phyloP scores from a whole-genome alignment of 2,888 invertebrate genomes.

The Hirtodrosophila histrioides region DNA sequence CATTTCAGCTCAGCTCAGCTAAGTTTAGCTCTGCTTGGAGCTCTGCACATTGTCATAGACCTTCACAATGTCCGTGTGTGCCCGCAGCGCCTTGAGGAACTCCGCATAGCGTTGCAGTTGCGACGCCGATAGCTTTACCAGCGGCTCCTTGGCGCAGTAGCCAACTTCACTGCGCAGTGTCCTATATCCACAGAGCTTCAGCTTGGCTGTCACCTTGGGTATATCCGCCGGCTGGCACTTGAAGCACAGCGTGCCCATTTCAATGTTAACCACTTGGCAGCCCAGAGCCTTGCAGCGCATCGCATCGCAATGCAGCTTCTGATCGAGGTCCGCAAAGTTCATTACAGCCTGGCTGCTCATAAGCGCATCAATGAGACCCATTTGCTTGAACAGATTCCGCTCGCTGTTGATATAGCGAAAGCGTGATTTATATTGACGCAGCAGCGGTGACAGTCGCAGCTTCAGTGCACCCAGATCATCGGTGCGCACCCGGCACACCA shows the following conservation, averaged over 20 bases:
- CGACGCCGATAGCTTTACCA: slow-evolving; percentile 34
- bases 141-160: slow-evolving; percentile 39
- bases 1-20: not conserved
- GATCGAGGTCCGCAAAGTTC: slow-evolving; percentile 37
- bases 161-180: slow-evolving; percentile 53
- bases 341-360: slow-evolving; percentile 24
- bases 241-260: slow-evolving; percentile 56
- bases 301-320: slow-evolving; percentile 50
- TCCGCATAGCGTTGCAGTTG: slow-evolving; percentile 46
- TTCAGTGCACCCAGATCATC: slow-evolving; percentile 46
- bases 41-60: slow-evolving; percentile 72
- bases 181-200: slow-evolving; percentile 53
- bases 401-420: slow-evolving; percentile 30
- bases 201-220: slow-evolving; percentile 30
- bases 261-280: slow-evolving; percentile 44
- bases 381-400: slow-evolving; percentile 53
- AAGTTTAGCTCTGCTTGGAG: not conserved
- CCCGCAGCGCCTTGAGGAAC: slow-evolving; percentile 49
- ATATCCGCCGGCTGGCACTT: slow-evolving; percentile 55
- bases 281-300: slow-evolving; percentile 46
- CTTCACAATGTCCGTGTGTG: slow-evolving; percentile 55
- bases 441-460: slow-evolving; percentile 31
- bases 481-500: slow-evolving; percentile 52
- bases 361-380: slow-evolving; percentile 55
- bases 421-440: slow-evolving; percentile 45